Base-by-base conservation (phyloP, 1,140 invertebrate species). In the Berghia stephanieae region DNA sequence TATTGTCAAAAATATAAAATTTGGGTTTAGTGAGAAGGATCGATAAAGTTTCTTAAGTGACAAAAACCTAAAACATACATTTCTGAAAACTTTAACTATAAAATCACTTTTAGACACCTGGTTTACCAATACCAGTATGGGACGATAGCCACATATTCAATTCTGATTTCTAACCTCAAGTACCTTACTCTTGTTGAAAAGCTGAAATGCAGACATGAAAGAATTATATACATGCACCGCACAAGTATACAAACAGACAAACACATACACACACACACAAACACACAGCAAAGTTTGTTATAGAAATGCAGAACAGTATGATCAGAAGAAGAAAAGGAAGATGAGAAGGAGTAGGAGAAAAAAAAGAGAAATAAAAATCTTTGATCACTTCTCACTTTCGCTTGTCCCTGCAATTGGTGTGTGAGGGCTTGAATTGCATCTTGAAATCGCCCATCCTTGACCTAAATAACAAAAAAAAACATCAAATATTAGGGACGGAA, bases 391-490 rank as follows among this genome's bases (percentile, higher is more conserved):
- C 90, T 87, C 90, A 94, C 94, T 86, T 91, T 92, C 40, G 92
- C 90, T 84, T 94, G 91, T 63, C 90, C 87, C 81, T 93, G 92
- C 34, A 94, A 83, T 78, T 94, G 92, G 80, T 92, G 91, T 75
- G 91, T 92, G 66, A 98, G 91, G 63, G 98, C 91, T 85, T 95
- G 94, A 76, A 98, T 95, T 13, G 94, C 95, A 86, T 98, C 96
- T 79, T 92, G 92, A 85, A 95, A 98, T 80, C 94, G 92, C 78
- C 95, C 93, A 85, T 98, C 96, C 90, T 96, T 96, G 80, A 99
- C 97, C 96, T 98, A 89, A 79, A 93, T 1, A 73, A 34, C 4
- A 42, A 21, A 31, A 49, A 24, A 40, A 27, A 66, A 44, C 44
- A n/a, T n/a, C 38, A 3, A 38, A 4, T 38, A 57, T 42, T 38